Percentiles rank a stretch among this genome's conserved stretches.
These are phyloP conservation scores for Fulica atra DNA, from an alignment of 2,113 vertebrate genomes.

Conservation along the genomic window DNA sequence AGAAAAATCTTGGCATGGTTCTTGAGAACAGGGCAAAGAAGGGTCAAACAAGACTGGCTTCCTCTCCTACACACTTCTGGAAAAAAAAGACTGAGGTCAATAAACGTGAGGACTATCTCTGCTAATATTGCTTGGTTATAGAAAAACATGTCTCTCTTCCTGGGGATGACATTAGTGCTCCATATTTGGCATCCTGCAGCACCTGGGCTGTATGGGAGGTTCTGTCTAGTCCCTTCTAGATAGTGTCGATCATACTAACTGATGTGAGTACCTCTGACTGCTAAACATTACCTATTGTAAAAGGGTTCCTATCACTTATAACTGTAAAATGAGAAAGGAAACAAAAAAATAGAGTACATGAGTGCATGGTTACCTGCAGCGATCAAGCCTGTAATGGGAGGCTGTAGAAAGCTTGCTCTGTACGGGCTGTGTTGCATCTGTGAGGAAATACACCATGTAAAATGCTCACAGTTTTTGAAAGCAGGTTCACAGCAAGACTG, in stretches of 20 bases:
- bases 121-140: neutral
- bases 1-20: neutral
- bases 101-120: neutral
- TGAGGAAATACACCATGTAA: neutral
- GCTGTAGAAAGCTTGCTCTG: neutral
- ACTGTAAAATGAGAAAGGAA: neutral
- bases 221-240: neutral
- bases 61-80: neutral
- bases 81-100: neutral
- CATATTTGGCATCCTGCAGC: neutral
- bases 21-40: neutral
- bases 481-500: neutral
- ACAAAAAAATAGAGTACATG: neutral
- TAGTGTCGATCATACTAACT: accelerated
- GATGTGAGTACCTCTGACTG: neutral
- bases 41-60: neutral
- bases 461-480: neutral
- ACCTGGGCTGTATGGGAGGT: neutral
- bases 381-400: neutral
- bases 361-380: accelerated
- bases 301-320: accelerated
- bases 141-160: neutral
- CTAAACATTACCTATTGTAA: neutral
- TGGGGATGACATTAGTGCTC: neutral
- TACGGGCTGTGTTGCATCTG: neutral